phyloP scores from a whole-genome alignment of 1,140 invertebrate genomes.

The Solen grandis region DNA sequence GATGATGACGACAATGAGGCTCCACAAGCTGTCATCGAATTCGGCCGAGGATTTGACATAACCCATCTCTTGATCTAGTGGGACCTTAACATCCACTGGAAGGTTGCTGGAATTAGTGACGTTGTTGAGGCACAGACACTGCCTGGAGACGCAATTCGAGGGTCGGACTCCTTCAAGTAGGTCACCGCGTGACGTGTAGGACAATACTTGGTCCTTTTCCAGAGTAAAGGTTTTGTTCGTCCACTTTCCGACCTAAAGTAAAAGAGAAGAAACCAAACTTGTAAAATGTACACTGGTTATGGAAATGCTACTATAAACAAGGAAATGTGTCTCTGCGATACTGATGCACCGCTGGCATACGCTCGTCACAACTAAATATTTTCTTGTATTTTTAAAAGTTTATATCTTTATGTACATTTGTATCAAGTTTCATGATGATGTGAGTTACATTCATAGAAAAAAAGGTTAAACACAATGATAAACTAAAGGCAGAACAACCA shows the following conservation, averaged over 20 bases:
- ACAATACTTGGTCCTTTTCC: constrained; percentile 33
- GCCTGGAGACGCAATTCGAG: constrained; percentile 50
- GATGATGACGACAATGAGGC: constrained; percentile 65
- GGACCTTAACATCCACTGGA: not conserved
- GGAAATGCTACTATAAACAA: not conserved
- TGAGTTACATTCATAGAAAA: no score
- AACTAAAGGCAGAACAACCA: no score
- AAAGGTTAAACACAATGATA: no score
- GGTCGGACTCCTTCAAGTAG: constrained; percentile 27
- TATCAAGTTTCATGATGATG: not conserved
- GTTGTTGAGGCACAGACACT: constrained; percentile 61
- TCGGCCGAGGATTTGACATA: constrained; percentile 54
- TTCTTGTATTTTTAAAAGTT: not conserved
- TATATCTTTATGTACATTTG: not conserved
- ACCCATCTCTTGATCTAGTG: constrained; percentile 25
- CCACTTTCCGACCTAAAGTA: constrained; percentile 66
- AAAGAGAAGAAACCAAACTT: not conserved
- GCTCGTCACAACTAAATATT: not conserved
- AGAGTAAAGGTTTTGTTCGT: constrained; percentile 36
- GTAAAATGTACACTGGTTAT: no score
- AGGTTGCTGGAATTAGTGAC: constrained; percentile 30
- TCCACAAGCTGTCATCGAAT: constrained; percentile 69
- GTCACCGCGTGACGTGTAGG: constrained; percentile 50
- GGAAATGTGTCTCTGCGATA: not conserved
- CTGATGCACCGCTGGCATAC: not conserved